Conservation (phyloP, 2,797 vertebrate genomes). For the Lophius americanus region DNA sequence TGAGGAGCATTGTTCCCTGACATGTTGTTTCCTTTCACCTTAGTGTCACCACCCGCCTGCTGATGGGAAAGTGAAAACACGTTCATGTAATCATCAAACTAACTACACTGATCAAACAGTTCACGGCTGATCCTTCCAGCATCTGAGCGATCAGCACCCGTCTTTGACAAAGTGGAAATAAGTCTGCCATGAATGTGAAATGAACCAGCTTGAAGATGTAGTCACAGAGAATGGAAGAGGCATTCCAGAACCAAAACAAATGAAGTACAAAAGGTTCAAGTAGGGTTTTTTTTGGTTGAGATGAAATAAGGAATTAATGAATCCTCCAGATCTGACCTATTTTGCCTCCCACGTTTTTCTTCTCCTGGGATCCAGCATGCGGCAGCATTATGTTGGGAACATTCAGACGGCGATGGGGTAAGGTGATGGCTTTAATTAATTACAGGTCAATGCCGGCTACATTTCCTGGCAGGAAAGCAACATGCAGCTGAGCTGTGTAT, state of each 20-base stretch:
- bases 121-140: background rate
- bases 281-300: slow-evolving; percentile 23
- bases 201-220: slow-evolving; percentile 9
- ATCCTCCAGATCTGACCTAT: slow-evolving; percentile 1
- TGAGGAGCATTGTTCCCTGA: slow-evolving; percentile 73
- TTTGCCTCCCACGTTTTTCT: slow-evolving; percentile 16
- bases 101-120: slow-evolving; percentile 11
- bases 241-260: slow-evolving; percentile 20
- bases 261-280: slow-evolving; percentile 23
- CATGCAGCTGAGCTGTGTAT: slow-evolving; percentile 59
- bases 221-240: slow-evolving; percentile 14
- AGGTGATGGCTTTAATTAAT: slow-evolving; percentile 68
- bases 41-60: slow-evolving; percentile 69
- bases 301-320: too few species aligned
- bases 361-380: slow-evolving; percentile 18
- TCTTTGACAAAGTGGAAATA: slow-evolving; percentile 25
- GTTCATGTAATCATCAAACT: slow-evolving; percentile 31
- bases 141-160: slow-evolving; percentile 4
- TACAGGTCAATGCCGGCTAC: slow-evolving; percentile 67
- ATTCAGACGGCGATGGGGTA: slow-evolving; percentile 27
- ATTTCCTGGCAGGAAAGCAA: slow-evolving; percentile 37
- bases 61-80: slow-evolving; percentile 36
- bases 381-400: slow-evolving; percentile 34
- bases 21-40: slow-evolving; percentile 76
- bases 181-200: slow-evolving; percentile 19